Evolutionary conservation across 1,140 invertebrate genomes (phyloP).

Genomic region (Nasonia vitripennis): DNA sequence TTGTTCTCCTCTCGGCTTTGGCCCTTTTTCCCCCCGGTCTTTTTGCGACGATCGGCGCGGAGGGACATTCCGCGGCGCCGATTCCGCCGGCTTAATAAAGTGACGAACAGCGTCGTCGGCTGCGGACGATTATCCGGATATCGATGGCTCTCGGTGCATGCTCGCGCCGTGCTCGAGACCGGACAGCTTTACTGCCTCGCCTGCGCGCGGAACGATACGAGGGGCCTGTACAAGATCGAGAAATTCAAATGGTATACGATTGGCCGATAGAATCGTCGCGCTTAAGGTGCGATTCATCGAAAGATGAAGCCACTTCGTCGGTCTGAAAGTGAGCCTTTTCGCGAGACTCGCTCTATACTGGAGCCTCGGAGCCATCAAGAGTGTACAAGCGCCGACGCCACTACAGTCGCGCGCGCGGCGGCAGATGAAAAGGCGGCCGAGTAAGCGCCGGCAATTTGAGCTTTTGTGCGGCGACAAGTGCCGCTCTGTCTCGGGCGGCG

Average conservation of each 20-base stretch:
- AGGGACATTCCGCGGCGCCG: neutral
- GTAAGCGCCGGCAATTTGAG: slow-evolving; percentile 21
- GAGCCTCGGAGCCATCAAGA: too few species aligned
- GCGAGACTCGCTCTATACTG: too few species aligned
- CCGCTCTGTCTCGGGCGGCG: neutral
- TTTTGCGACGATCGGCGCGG: neutral
- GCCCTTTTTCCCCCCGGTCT: neutral
- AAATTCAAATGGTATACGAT: too few species aligned
- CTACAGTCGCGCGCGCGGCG: neutral
- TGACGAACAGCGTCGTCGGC: neutral
- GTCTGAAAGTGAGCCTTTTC: too few species aligned
- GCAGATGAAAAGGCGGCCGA: neutral
- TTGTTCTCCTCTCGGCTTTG: neutral
- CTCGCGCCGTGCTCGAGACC: neutral
- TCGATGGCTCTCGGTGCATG: neutral
- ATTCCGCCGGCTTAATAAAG: neutral
- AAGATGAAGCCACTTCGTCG: too few species aligned
- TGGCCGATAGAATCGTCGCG: too few species aligned
- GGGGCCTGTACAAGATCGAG: too few species aligned
- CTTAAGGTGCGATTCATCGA: too few species aligned
- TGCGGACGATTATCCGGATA: neutral
- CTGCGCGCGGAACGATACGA: too few species aligned
- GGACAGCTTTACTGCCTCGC: neutral
- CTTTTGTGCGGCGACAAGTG: slow-evolving; percentile 17
- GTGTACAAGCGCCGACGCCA: neutral